Evolutionary conservation across 2,888 invertebrate species (phyloP), one percentile per base, ranked within the genome.

Genomic region (Rhagophthalmus giganteus): DNA sequence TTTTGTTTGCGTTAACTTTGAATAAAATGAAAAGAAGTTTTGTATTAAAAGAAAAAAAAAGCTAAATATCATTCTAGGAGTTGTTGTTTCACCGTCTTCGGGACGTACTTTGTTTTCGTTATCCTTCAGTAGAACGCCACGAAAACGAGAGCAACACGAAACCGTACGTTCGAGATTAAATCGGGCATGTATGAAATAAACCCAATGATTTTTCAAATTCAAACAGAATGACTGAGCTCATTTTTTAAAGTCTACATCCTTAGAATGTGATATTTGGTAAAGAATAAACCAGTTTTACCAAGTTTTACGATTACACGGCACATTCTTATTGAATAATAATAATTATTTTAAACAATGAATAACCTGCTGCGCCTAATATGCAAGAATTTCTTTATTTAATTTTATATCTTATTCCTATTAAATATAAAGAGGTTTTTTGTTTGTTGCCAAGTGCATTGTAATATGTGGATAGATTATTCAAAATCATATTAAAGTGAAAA

Each of bases 281-380:
- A 30, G 13, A 40, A 20, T 33, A 44, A 28, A 39, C 30, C 33
- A 44, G 40, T 28, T 46, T 47, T 6, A 20, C 28, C 9, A 16
- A 49, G 32, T 42, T 41, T 49, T 35, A 35, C 27, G 13, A 11
- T 25, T 14, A 54, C 40, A 28, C 37, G 38, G 35, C 66, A 68
- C 69, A 66, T 62, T 68, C 69, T 67, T 56, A 57, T 53, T 59
- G 64, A 64, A 65, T 65, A 70, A 71, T 71, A 72, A 72, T 73
- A 72, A 73, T 74, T 74, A 73, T 73, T 72, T 72, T 72, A 74
- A 73, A 74, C 74, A 74, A 74, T 74, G 71, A 72, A 67, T 64
- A 65, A 61, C 72, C 71, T 69, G 71, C 67, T 65, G 72, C 58
- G 72, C 61, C 61, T 65, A 64, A 65, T 65, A 67, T 65, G 60